Base-by-base conservation (phyloP, 2,113 vertebrate genomes). In the Xyliphius kryptos region DNA sequence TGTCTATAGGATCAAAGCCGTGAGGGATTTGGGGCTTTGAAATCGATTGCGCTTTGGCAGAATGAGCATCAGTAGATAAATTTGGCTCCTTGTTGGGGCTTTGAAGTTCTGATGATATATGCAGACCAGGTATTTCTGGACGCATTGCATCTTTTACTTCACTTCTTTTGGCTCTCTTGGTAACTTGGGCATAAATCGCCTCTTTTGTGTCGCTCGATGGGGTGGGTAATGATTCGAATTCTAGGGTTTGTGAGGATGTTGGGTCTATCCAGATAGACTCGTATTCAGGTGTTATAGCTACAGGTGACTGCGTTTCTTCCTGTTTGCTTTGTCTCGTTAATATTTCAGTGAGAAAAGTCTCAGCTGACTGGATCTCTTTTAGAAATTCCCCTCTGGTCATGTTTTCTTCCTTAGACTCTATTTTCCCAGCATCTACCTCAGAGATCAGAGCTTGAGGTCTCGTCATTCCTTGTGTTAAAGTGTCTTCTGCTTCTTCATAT, bases 171-270 rank as follows among this genome's bases (percentile, higher is more conserved):
- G 85, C 85, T 17, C 84, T 80, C 58, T 89, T 89, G 49, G 87
- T 89, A 32, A 89, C 87, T 68, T 89, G 87, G 26, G 87, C 87
- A 14, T 89, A 89, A 67, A 89, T 89, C 37, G 86, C 86, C 58
- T 89, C 87, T 17, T 84, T 83, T 5, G 63, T 48, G 5, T 83
- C 84, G 40, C 80, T 83, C 55, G 77, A 78, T 36, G 77, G 67
- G 53, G 82, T 73, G 63, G 60, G 84, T 53, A 83, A 83, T 1
- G 81, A 81, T 74, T 87, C 80, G 66, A 86, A 89, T 2, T 58
- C 72, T 66, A 88, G 85, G 63, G 84, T 87, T 71, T 85, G 85
- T 44, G 82, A 60, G 0, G 78, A 81, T 21, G 72, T 77, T 15
- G 86, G 84, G 69, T 86, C 82, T 9, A 87, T 82, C 70, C 82